Conservation (phyloP, 1,140 invertebrate species). For the Trachelipus rathkii region DNA sequence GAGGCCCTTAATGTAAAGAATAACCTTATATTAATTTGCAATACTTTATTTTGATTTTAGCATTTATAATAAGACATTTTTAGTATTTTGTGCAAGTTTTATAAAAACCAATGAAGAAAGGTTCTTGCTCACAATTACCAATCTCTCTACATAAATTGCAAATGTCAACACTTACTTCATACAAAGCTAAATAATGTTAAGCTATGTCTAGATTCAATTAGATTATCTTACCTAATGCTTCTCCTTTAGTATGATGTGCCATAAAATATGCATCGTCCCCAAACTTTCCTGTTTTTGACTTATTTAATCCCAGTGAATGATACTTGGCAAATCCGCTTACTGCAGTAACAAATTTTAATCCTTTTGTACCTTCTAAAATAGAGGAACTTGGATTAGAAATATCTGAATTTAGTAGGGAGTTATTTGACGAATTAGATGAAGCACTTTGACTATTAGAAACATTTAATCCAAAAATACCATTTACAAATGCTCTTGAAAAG, state of each 20-base stretch:
- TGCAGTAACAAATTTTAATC: constrained; percentile 37
- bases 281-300: constrained; percentile 39
- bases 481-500: constrained; percentile 41
- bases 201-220: no score
- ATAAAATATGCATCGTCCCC: constrained; percentile 43
- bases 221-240: constrained; percentile 35
- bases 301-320: constrained; percentile 29
- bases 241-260: constrained; percentile 39
- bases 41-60: no score
- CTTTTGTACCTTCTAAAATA: constrained; percentile 21
- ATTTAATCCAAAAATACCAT: constrained; percentile 37
- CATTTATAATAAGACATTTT: no score
- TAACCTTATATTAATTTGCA: no score
- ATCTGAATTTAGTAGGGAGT: constrained; percentile 4
- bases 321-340: constrained; percentile 44
- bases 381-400: constrained; percentile 12
- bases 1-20: no score
- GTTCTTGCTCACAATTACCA: no score
- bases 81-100: no score
- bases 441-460: constrained; percentile 25
- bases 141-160: no score
- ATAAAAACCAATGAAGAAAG: no score
- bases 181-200: no score
- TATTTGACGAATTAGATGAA: constrained; percentile 3
- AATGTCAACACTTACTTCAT: no score